These are phyloP conservation scores for Brenthis ino DNA, from an alignment of 2,888 invertebrate species.

Conservation along the genomic window DNA sequence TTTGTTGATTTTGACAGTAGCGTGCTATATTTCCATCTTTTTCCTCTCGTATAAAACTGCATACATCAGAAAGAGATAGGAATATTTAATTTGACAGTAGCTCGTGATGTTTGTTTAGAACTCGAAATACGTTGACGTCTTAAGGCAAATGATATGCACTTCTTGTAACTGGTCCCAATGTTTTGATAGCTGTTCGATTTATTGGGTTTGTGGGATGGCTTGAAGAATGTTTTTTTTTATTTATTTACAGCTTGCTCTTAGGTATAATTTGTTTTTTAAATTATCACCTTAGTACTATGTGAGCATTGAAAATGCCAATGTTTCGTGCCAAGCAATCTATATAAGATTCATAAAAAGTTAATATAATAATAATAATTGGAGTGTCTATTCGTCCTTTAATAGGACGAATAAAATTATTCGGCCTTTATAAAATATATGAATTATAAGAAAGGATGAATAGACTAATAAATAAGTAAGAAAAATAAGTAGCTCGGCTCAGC, in stretches of 20 bases:
- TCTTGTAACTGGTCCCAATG: conserved; percentile 29
- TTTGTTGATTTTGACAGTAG: conserved; percentile 18
- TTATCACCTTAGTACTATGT: background rate
- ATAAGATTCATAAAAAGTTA: no score
- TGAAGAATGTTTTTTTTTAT: background rate
- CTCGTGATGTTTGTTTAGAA: conserved; percentile 62
- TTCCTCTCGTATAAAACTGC: conserved; percentile 6
- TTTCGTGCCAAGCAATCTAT: no score
- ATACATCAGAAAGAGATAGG: conserved; percentile 46
- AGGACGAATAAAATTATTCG: no score
- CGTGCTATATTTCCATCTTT: conserved; percentile 39
- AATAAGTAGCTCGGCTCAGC: no score
- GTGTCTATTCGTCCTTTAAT: no score
- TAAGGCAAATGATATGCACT: conserved; percentile 28
- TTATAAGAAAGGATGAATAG: no score
- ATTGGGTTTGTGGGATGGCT: conserved; percentile 8
- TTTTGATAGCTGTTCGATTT: conserved; percentile 34
- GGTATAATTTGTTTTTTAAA: conserved; percentile 2
- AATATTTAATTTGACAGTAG: conserved; percentile 71
- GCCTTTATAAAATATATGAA: no score
- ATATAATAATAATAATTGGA: no score
- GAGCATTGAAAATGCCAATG: no score
- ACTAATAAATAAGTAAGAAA: no score
- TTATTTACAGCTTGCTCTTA: background rate
- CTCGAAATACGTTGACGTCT: conserved; percentile 47